Evolutionary conservation across 2,113 vertebrate species (phyloP).

Genomic region (Gymnobelideus leadbeateri): DNA sequence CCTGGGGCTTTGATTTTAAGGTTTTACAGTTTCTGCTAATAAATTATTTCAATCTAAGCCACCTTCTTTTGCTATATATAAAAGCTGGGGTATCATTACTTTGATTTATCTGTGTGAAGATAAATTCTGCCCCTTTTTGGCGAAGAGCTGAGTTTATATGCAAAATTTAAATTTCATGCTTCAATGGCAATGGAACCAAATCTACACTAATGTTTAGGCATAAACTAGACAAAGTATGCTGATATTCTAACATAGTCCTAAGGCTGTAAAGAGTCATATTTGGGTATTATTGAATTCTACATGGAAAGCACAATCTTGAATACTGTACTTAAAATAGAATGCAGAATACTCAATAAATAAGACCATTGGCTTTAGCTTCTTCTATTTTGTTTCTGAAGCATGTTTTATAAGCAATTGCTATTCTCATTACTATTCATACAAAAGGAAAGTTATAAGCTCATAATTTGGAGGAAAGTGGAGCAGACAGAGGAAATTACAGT

Average conservation of each 20-base stretch:
- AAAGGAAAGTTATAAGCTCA: constrained; percentile 67
- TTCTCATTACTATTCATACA: constrained; percentile 67
- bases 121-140: constrained; percentile 14
- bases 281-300: constrained; percentile 41
- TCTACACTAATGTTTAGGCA: background rate
- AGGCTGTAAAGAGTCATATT: constrained; percentile 19
- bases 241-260: constrained; percentile 38
- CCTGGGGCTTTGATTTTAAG: background rate
- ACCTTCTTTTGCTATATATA: background rate
- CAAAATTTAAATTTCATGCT: constrained; percentile 56
- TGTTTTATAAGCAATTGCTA: constrained; percentile 72
- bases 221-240: constrained; percentile 32
- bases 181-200: constrained; percentile 45
- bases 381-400: constrained; percentile 59
- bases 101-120: constrained; percentile 41
- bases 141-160: constrained; percentile 34
- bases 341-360: constrained; percentile 58
- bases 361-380: constrained; percentile 16
- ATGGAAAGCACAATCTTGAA: background rate
- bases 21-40: constrained; percentile 38
- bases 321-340: background rate
- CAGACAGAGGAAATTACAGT: constrained; percentile 56
- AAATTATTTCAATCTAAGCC: constrained; percentile 38
- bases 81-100: background rate
- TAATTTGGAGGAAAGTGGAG: constrained; percentile 67